Evolutionary conservation across 2,888 invertebrate species (phyloP).

Genomic region (Zaprionus bogoriensis): DNA sequence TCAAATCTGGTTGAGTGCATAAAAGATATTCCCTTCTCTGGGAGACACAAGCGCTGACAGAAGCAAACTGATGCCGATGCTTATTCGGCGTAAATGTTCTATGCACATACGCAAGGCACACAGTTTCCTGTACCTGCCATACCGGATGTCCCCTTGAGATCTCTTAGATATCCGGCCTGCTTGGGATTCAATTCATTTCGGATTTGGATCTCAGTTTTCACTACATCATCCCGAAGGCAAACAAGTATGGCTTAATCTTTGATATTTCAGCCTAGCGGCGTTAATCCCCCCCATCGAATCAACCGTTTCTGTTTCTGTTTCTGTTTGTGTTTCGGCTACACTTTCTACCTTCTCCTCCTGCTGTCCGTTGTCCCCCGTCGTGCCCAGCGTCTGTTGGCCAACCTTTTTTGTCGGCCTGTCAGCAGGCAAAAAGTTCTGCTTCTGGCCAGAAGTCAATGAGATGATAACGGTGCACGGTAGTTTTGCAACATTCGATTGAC

Average conservation of each 20-base stretch:
- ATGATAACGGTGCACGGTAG: slow-evolving; percentile 7
- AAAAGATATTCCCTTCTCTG: too few species aligned
- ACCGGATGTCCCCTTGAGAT: too few species aligned
- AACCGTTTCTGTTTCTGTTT: neutral
- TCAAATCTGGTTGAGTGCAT: too few species aligned
- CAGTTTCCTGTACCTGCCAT: too few species aligned
- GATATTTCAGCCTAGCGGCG: neutral
- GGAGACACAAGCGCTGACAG: too few species aligned
- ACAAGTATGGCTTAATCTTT: slow-evolving; percentile 2
- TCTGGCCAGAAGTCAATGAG: neutral
- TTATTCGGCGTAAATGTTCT: too few species aligned
- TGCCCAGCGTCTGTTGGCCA: neutral
- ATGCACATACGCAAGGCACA: too few species aligned
- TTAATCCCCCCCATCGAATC: neutral
- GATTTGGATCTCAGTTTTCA: neutral
- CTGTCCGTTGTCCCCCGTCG: neutral
- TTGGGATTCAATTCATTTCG: neutral
- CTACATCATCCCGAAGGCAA: slow-evolving; percentile 1
- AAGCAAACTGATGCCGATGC: too few species aligned
- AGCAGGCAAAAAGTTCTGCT: neutral
- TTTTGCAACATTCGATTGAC: slow-evolving; percentile 8
- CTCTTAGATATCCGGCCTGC: too few species aligned
- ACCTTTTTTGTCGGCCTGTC: neutral
- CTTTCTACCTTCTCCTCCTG: neutral
- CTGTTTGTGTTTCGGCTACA: neutral